Conservation (phyloP, 2,797 vertebrate genomes). For the Micromesistius poutassou region DNA sequence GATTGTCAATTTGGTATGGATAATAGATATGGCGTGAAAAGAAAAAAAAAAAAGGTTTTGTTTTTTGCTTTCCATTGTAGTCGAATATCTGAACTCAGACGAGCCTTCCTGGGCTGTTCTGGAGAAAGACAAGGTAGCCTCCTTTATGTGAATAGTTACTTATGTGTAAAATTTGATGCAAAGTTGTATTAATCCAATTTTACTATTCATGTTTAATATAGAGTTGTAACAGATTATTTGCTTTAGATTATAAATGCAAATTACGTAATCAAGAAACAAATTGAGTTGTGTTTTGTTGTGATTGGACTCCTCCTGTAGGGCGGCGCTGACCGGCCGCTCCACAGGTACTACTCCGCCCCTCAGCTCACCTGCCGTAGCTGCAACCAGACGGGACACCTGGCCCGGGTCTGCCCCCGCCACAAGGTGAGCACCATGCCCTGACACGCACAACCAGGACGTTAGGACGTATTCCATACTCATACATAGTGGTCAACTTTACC, state of each 20-base stretch:
- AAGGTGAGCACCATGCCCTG: constrained; percentile 42
- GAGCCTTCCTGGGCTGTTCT: constrained; percentile 53
- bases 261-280: background rate
- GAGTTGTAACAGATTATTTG: background rate
- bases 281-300: background rate
- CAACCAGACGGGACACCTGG: constrained; percentile 53
- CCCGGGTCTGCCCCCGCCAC: constrained; percentile 51
- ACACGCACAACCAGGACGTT: constrained; percentile 8
- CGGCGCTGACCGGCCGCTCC: constrained; percentile 7
- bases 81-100: constrained; percentile 18
- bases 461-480: background rate
- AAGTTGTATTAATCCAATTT: background rate
- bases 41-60: background rate
- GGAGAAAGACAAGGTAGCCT: constrained; percentile 59
- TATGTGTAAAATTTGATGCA: background rate
- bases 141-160: constrained; percentile 6
- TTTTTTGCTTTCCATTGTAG: constrained; percentile 36
- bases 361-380: constrained; percentile 52
- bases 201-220: background rate
- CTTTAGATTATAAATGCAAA: no score
- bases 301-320: constrained; percentile 17
- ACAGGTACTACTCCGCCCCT: constrained; percentile 38
- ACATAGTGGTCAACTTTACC: background rate
- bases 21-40: no score
- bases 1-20: background rate